These are phyloP conservation scores for Brenthis hecate DNA, from an alignment of 2,888 invertebrate species.

Conservation along the genomic window DNA sequence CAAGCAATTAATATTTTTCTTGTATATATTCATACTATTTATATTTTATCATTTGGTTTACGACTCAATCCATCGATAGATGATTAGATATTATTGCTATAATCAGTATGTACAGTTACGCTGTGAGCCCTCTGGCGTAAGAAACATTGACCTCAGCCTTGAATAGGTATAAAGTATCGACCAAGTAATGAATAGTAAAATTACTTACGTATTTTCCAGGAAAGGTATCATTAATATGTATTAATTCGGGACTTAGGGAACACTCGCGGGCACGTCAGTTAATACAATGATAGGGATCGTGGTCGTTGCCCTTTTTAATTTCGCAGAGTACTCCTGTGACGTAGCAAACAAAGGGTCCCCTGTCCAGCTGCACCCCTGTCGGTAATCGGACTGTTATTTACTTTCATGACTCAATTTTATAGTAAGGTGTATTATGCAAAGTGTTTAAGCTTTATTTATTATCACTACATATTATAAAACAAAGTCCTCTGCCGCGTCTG, in stretches of 20 bases:
- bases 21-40: not conserved
- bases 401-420: conserved; percentile 65
- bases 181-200: conserved; percentile 15
- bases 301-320: conserved; percentile 71
- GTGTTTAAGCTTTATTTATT: too few species aligned
- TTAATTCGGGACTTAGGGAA: conserved; percentile 8
- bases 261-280: conserved; percentile 14
- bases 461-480: too few species aligned
- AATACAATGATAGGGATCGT: conserved; percentile 47
- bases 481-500: too few species aligned
- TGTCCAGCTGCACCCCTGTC: conserved; percentile 70
- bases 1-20: conserved; percentile 12
- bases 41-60: conserved; percentile 11
- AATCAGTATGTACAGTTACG: not conserved
- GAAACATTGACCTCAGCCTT: conserved; percentile 7
- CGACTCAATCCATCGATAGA: not conserved
- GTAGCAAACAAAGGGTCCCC: conserved; percentile 75
- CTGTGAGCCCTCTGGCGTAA: not conserved
- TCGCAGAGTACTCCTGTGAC: conserved; percentile 76
- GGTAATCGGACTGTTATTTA: conserved; percentile 65
- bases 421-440: conserved; percentile 8
- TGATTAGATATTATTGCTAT: not conserved
- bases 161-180: conserved; percentile 3
- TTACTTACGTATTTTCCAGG: conserved; percentile 3
- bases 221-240: conserved; percentile 14